These are phyloP conservation scores for Pantherophis alleghaniensis DNA, from an alignment of 2,797 vertebrate genomes.

Conservation along the genomic window DNA sequence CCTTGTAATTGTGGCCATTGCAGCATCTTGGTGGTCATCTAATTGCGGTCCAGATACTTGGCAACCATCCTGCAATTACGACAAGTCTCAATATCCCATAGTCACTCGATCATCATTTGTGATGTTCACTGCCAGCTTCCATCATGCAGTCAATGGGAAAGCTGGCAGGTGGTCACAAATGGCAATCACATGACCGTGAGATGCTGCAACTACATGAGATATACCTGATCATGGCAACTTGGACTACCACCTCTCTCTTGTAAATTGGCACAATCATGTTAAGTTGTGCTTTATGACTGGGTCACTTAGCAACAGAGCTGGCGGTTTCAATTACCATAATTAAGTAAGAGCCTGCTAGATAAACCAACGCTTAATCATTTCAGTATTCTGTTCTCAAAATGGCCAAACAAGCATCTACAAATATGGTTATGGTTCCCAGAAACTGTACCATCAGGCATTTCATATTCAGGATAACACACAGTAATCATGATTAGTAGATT, in stretches of 20 bases:
- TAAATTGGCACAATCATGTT: neutral
- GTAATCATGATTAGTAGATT: neutral
- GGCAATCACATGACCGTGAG: neutral
- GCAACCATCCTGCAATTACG: neutral
- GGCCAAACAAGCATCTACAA: neutral
- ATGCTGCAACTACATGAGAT: neutral
- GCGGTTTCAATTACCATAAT: neutral
- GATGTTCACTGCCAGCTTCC: neutral
- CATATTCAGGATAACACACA: neutral
- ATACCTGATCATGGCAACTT: neutral
- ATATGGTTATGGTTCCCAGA: neutral
- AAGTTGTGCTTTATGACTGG: neutral
- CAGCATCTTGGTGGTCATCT: neutral
- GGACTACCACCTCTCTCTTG: neutral
- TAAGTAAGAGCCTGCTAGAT: neutral
- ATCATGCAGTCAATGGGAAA: neutral
- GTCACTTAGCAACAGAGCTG: neutral
- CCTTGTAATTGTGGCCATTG: neutral
- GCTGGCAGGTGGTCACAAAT: neutral
- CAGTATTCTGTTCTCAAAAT: neutral
- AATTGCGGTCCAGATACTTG: neutral
- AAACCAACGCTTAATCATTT: neutral
- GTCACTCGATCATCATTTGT: neutral
- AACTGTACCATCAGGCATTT: neutral
- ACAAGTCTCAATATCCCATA: neutral